Conservation (phyloP, 2,113 vertebrate genomes). For the Grus americana region DNA sequence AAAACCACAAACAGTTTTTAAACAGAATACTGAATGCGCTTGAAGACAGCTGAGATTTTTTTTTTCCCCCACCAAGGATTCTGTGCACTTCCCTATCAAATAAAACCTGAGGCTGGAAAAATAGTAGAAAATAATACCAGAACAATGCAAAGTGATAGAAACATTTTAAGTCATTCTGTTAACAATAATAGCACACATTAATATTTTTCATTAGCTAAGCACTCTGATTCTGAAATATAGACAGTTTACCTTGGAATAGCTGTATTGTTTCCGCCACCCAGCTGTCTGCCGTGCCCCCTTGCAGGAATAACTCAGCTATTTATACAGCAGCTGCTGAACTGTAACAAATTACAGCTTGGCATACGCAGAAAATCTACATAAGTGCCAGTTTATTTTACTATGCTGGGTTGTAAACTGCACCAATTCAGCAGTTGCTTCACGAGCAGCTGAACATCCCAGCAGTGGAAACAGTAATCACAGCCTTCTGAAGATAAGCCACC, state of each 20-base stretch:
- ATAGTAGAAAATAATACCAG: not conserved
- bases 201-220: slow-evolving; percentile 9
- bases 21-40: not conserved
- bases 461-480: not conserved
- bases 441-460: slow-evolving; percentile 28
- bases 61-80: not conserved
- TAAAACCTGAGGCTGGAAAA: not conserved
- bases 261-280: slow-evolving; percentile 38
- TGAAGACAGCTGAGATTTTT: not conserved
- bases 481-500: slow-evolving; percentile 40
- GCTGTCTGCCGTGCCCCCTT: slow-evolving; percentile 55
- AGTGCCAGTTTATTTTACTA: slow-evolving; percentile 44
- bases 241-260: slow-evolving; percentile 60
- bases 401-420: not conserved
- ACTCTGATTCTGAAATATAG: not conserved
- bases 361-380: not conserved
- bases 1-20: not conserved
- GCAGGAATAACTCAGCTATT: slow-evolving; percentile 59
- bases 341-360: slow-evolving; percentile 61
- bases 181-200: not conserved
- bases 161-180: not conserved
- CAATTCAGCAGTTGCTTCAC: slow-evolving; percentile 18
- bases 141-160: not conserved
- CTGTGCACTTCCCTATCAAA: not conserved
- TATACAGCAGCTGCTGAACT: slow-evolving; percentile 58